These are phyloP conservation scores for Drosophila putrida DNA, from an alignment of 2,888 invertebrate genomes.

Conservation along the genomic window DNA sequence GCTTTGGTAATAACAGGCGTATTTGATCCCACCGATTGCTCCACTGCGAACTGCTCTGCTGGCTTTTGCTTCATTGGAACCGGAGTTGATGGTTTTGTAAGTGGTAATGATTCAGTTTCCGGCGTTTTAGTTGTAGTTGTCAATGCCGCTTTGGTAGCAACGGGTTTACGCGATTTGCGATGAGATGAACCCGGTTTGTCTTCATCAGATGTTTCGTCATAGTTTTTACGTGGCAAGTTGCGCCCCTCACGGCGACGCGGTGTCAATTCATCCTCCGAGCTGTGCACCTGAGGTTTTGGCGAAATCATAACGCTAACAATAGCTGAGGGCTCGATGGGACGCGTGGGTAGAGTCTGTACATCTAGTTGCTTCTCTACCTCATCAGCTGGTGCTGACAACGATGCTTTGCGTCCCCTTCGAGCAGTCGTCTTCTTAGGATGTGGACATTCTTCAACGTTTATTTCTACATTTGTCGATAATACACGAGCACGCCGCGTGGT, in stretches of 20 bases:
- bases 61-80: neutral
- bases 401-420: constrained; percentile 40
- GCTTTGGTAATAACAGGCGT: constrained; percentile 19
- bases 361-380: constrained; percentile 1
- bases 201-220: constrained; percentile 60
- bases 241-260: constrained; percentile 68
- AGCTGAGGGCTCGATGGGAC: neutral
- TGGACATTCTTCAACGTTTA: constrained; percentile 4
- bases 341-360: constrained; percentile 14
- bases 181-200: constrained; percentile 34
- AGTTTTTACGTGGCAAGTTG: constrained; percentile 67
- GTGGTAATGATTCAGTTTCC: constrained; percentile 8
- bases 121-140: constrained; percentile 9
- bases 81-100: constrained; percentile 29
- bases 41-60: neutral
- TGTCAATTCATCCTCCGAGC: constrained; percentile 54
- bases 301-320: constrained; percentile 4
- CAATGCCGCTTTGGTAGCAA: constrained; percentile 21
- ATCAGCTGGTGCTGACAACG: constrained; percentile 15
- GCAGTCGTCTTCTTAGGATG: constrained; percentile 36
- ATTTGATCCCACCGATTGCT: neutral
- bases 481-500: constrained; percentile 50
- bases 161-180: constrained; percentile 51
- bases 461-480: constrained; percentile 36
- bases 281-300: constrained; percentile 13